Evolutionary conservation across 2,888 invertebrate species (phyloP), one percentile per base, ranked within the genome.

Genomic region (Lasius fuliginosus): DNA sequence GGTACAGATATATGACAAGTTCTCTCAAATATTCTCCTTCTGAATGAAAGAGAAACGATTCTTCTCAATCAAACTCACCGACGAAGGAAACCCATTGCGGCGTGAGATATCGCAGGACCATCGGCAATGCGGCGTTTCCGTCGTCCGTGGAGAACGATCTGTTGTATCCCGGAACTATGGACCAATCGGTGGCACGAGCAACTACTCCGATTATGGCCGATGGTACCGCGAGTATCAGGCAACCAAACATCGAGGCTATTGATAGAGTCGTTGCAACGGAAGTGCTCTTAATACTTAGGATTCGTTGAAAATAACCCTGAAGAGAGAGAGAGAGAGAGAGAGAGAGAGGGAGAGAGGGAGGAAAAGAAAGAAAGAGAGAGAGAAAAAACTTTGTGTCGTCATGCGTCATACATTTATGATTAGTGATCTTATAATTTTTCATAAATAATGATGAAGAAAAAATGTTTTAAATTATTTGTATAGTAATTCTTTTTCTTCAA

Each of bases 241-340:
- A 97, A 1, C 97, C 97, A 74, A 96, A 94, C 85, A 96, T 97
- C 30, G 97, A 97, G 1, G 96, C 96, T 88, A 96, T 96, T 8
- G 97, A 97, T 85, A 97, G 94, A 36, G 96, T 95, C 92, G 96
- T 96, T 33, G 97, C 97, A 79, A 96, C 95, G n/a, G 95, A 92
- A 4, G 96, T 96, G 33, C 96, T 96, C 91, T 96, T 96, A 73
- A 97, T 96, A 40, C 97, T 97, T 81, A 97, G 94, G 23, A 97
- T 97, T 77, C 97, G 95, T 95, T 97, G 97, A 92, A 97, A 97
- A 92, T 97, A 97, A 23, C 96, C 97, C 95, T 95, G 84, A 9
- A 83, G 23, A 46, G 27, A 33, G 30, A 42, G 15, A 36, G 12
- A 18, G 12, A 42, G 12, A 67, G 12, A 11, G 12, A 36, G 8